Base-by-base conservation (phyloP, 1,140 invertebrate species). In the Elymnias hypermnestra region DNA sequence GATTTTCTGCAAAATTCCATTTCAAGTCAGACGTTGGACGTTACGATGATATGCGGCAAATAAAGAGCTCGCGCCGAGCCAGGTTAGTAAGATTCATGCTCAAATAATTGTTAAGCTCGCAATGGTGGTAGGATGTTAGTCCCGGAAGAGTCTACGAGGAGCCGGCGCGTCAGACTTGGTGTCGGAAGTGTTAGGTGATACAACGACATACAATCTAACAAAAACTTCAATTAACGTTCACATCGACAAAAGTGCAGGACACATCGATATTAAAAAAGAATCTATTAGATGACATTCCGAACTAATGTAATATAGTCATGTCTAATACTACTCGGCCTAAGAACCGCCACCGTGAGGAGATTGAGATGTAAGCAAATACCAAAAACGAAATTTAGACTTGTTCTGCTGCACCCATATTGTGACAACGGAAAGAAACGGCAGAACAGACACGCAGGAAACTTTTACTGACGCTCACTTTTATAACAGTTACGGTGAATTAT, bases 1-100 rank as follows among this genome's bases (percentile, higher is more conserved):
- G 83, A 86, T 76, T 86, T 87, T 86, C 85, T 87, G 85, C 67
- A 87, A 87, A 86, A 84, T 84, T 81, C 71, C 78, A 84, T 78
- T 82, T 77, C 64, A 79, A 63, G 68, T 82, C 71, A 82, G 63
- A 78, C 72, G 65, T 61, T 77, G 69, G 68, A 64, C 64, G 58
- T 50, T 63, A 66, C 59, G 65, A 78, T 82, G 79, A 73, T 63
- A 73, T 78, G 73, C 72, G 67, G 79, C 76, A 84, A 84, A 78
- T 75, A 33, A 84, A 74, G 56, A 57, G 72, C 76, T 78, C 72
- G 77, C 74, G 74, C 77, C 69, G 75, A 77, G 76, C 75, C 65
- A 57, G 71, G 69, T 83, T 77, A 76, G 77, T 82, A 78, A 68
- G 63, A 53, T 69, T 72, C 81, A 84, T 84, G 81, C 81, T 74